phyloP scores from a whole-genome alignment of 2,113 vertebrate species.

The Corythoichthys intestinalis region DNA sequence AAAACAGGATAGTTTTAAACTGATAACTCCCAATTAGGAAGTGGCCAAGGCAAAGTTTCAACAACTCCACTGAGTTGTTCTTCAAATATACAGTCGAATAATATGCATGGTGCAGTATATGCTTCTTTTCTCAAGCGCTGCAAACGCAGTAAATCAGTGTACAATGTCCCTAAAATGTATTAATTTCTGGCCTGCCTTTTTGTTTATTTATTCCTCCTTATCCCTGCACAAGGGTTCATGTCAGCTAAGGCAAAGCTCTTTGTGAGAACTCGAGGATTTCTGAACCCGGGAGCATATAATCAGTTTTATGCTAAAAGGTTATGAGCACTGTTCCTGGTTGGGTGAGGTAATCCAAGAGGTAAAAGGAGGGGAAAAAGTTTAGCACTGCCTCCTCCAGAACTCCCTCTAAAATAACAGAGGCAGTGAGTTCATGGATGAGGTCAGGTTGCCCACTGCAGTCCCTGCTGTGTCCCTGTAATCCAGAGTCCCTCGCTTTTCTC shows the following conservation, averaged over 20 bases:
- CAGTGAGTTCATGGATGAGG: constrained; percentile 66
- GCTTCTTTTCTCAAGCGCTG: background rate
- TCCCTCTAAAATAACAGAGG: constrained; percentile 64
- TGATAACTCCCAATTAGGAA: background rate
- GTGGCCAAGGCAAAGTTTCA: background rate
- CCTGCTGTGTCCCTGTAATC: constrained; percentile 62
- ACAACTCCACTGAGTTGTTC: too few relatives aligned
- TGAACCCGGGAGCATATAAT: constrained; percentile 47
- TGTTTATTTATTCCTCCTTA: constrained; percentile 14
- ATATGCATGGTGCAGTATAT: background rate
- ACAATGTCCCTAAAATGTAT: background rate
- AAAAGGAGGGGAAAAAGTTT: constrained; percentile 38
- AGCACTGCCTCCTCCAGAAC: constrained; percentile 20
- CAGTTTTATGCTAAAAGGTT: constrained; percentile 44
- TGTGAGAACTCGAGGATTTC: constrained; percentile 30
- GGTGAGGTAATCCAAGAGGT: constrained; percentile 55
- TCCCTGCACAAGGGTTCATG: constrained; percentile 25
- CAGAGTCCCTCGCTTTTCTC: constrained; percentile 60
- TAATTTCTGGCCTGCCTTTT: constrained; percentile 7
- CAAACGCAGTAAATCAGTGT: background rate
- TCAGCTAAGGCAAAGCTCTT: constrained; percentile 29
- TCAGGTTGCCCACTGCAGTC: constrained; percentile 58
- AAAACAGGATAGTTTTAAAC: background rate
- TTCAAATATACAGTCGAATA: background rate
- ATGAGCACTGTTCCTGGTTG: constrained; percentile 45